Percentiles rank a stretch among this genome's conserved stretches.
These are phyloP conservation scores for Mastacembelus armatus DNA, from an alignment of 2,797 vertebrate genomes.

Conservation along the genomic window DNA sequence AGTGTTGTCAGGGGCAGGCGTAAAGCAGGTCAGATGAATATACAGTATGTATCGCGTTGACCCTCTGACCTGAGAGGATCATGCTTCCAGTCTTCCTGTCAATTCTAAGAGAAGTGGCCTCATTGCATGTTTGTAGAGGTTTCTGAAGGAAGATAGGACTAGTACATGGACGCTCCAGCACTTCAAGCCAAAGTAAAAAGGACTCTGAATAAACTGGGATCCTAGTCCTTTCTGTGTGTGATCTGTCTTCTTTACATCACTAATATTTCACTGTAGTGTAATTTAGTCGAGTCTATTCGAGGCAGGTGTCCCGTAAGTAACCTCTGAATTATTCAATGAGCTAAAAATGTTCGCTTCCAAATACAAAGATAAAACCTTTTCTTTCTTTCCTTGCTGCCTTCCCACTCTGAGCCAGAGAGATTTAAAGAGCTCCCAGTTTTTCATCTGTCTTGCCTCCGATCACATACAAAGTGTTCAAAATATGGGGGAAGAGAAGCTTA, in stretches of 20 bases:
- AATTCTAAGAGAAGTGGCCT: conserved; percentile 71
- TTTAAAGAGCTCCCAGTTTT: neutral
- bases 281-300: conserved; percentile 55
- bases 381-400: conserved; percentile 30
- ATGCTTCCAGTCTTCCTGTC: conserved; percentile 84
- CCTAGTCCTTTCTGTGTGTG: conserved; percentile 59
- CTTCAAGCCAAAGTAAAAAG: conserved; percentile 78
- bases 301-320: conserved; percentile 73
- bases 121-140: conserved; percentile 59
- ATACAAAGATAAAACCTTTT: conserved; percentile 46
- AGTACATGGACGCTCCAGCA: conserved; percentile 49
- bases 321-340: conserved; percentile 78
- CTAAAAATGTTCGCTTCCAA: conserved; percentile 70
- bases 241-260: conserved; percentile 46
- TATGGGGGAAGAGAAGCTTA: conserved; percentile 24
- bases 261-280: conserved; percentile 42
- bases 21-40: conserved; percentile 41
- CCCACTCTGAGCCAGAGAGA: conserved; percentile 8
- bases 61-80: conserved; percentile 70
- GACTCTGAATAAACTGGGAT: conserved; percentile 57
- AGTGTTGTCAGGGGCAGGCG: conserved; percentile 1
- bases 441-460: conserved; percentile 30
- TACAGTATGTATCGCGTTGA: conserved; percentile 48
- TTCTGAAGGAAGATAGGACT: conserved; percentile 42
- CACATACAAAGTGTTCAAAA: neutral